Evolutionary conservation across 2,888 invertebrate genomes (phyloP).

Genomic region (Diploptera punctata): DNA sequence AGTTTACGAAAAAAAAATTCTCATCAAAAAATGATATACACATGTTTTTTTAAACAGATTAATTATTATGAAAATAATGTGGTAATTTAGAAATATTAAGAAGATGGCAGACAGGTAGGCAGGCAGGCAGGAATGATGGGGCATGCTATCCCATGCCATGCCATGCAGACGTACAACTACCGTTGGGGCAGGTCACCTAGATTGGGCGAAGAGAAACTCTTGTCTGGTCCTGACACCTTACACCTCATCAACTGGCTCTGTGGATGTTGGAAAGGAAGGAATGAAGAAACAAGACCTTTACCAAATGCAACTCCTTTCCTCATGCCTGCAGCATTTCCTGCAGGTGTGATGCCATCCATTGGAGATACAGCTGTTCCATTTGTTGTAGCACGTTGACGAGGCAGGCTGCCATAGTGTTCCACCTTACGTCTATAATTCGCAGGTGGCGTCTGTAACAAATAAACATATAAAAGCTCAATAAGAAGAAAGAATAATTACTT

Average conservation of each 20-base stretch:
- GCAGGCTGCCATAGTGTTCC: constrained; percentile 79
- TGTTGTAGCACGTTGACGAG: constrained; percentile 56
- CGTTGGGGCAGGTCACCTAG: constrained; percentile 56
- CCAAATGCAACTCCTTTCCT: constrained; percentile 78
- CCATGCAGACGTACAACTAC: constrained; percentile 18
- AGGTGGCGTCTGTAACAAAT: constrained; percentile 70
- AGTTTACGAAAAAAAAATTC: too few relatives aligned
- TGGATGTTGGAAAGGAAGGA: constrained; percentile 42
- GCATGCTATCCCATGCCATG: constrained; percentile 23
- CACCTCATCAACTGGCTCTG: constrained; percentile 48
- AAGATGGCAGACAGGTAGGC: too few relatives aligned
- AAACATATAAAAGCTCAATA: neutral
- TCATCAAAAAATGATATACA: too few relatives aligned
- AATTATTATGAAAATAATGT: too few relatives aligned
- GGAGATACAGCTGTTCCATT: constrained; percentile 27
- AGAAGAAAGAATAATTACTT: too few relatives aligned
- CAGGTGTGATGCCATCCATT: constrained; percentile 23
- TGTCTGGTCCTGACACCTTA: constrained; percentile 64
- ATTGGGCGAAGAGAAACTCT: constrained; percentile 90
- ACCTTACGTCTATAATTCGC: constrained; percentile 75
- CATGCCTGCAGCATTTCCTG: constrained; percentile 46
- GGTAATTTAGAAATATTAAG: too few relatives aligned
- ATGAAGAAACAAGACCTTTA: constrained; percentile 53
- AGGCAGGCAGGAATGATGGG: neutral
- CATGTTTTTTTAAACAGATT: too few relatives aligned